Evolutionary conservation across 2,888 invertebrate genomes (phyloP), one percentile per base, ranked within the genome.

Genomic region (Ectemnius cavifrons): DNA sequence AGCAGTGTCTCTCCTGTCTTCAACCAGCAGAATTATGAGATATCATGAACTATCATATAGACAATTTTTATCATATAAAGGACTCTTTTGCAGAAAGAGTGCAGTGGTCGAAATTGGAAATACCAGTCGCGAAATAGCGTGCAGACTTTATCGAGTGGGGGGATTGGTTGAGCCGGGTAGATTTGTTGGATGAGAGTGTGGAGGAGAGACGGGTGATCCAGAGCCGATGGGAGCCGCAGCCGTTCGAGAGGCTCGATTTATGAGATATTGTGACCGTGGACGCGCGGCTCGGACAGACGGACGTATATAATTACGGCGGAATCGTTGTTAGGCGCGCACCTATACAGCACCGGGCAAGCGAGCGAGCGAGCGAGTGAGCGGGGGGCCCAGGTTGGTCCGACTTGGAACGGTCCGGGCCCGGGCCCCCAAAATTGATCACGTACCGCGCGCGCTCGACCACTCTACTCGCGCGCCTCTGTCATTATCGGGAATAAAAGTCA

Each of bases 401-500:
- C 23, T 23, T 3, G 23, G 23, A 23, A 23, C 23, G 23, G 23
- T 23, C 23, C 23, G 23, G 23, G 23, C 23, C 23, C 70, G 73
- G 77, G 77, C 73, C 37, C 84, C 86, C 85, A 87, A 89, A 90
- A 90, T 90, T 90, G 90, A 90, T 90, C 90, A 90, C 90, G 89
- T 89, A 90, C 87, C 84, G 68, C 71, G 82, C 67, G 63, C 59
- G 63, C 52, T 16, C 71, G 74, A 74, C 73, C 79, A 77, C 75
- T 78, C 71, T 75, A 62, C 63, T 66, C 67, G 70, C 63, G 73
- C 63, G 37, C 71, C 89, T 87, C 90, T 91, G 90, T 91, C 89
- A 91, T 91, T 91, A 91, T 91, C 89, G 89, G 87, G 89, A 91
- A 90, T 91, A 91, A 91, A 90, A 91, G 91, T 91, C 91, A 91